Evolutionary conservation across 1,140 invertebrate genomes (phyloP), one percentile per base, ranked within the genome.

Genomic region (Heliothis virescens): DNA sequence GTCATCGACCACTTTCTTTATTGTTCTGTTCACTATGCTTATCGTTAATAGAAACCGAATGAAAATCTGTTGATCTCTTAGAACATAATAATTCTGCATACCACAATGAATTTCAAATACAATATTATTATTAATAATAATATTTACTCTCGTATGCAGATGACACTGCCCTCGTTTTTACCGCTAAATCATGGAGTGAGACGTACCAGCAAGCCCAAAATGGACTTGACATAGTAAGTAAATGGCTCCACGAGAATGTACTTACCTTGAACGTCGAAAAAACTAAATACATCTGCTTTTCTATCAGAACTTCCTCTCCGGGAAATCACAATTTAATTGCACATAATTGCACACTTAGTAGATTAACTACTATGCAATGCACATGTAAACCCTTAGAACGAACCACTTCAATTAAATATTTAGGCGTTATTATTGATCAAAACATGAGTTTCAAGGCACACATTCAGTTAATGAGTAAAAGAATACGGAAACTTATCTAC

Each of bases 71-170:
- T n/a, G n/a, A n/a, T n/a, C n/a, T n/a, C n/a, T n/a, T n/a, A n/a
- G n/a, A n/a, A n/a, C n/a, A n/a, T n/a, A n/a, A n/a, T n/a, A n/a
- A n/a, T n/a, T n/a, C n/a, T n/a, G n/a, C n/a, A n/a, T n/a, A n/a
- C n/a, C n/a, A n/a, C n/a, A n/a, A n/a, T n/a, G n/a, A n/a, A n/a
- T n/a, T n/a, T n/a, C n/a, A n/a, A n/a, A n/a, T n/a, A n/a, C n/a
- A n/a, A n/a, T n/a, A n/a, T n/a, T n/a, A n/a, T n/a, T n/a, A n/a
- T n/a, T n/a, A n/a, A n/a, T n/a, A n/a, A n/a, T n/a, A n/a, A n/a
- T n/a, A n/a, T n/a, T n/a, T 79, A 10, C 63, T 72, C 59, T 21
- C 63, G 15, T 79, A 71, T 60, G 65, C 77, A 3, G 77, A 79
- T 34, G 77, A 79, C 41, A 79, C 77, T 13, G 63, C 52, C 34